Percentiles rank a stretch among this genome's conserved stretches.
Conservation (phyloP, 1,140 invertebrate species). For the Agraylea sexmaculata region DNA sequence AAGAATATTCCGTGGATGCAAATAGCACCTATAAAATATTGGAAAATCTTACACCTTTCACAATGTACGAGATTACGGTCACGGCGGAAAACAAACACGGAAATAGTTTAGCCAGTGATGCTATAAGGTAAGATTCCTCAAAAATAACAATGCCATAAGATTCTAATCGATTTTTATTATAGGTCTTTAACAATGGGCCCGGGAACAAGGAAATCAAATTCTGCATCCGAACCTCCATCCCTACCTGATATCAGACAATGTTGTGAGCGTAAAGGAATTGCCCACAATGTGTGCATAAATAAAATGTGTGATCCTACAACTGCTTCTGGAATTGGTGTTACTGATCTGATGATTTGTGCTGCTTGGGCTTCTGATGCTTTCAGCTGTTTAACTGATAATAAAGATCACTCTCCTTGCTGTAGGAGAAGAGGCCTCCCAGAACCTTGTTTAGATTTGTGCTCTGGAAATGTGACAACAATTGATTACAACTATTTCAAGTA, state of each 20-base stretch:
- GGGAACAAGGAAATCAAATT: slow-evolving; percentile 24
- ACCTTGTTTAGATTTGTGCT: slow-evolving; percentile 61
- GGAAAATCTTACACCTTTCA: slow-evolving; percentile 52
- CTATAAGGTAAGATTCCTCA: slow-evolving; percentile 38
- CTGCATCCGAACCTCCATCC: slow-evolving; percentile 39
- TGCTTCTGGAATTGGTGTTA: slow-evolving; percentile 27
- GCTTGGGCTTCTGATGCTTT: slow-evolving; percentile 72
- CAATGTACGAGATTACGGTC: slow-evolving; percentile 71
- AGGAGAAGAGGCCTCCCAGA: slow-evolving; percentile 56
- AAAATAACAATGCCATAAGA: no score
- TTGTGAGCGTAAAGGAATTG: slow-evolving; percentile 58
- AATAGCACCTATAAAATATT: slow-evolving; percentile 46
- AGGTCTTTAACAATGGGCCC: slow-evolving; percentile 13
- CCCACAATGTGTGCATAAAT: slow-evolving; percentile 58
- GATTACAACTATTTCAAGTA: slow-evolving; percentile 74
- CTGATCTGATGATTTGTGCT: slow-evolving; percentile 75
- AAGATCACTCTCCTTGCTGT: slow-evolving; percentile 73
- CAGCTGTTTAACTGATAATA: slow-evolving; percentile 63
- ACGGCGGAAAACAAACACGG: slow-evolving; percentile 61
- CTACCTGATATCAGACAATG: slow-evolving; percentile 62
- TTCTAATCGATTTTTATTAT: slow-evolving; percentile 6
- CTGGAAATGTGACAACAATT: slow-evolving; percentile 61
- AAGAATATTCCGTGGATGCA: slow-evolving; percentile 36
- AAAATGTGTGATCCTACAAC: slow-evolving; percentile 65
- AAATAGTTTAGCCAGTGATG: slow-evolving; percentile 57